A percentile compares a stretch with the other conserved stretches of the same genome.
Conservation (phyloP, 2,888 invertebrate genomes). For the Coremacera marginata region DNA sequence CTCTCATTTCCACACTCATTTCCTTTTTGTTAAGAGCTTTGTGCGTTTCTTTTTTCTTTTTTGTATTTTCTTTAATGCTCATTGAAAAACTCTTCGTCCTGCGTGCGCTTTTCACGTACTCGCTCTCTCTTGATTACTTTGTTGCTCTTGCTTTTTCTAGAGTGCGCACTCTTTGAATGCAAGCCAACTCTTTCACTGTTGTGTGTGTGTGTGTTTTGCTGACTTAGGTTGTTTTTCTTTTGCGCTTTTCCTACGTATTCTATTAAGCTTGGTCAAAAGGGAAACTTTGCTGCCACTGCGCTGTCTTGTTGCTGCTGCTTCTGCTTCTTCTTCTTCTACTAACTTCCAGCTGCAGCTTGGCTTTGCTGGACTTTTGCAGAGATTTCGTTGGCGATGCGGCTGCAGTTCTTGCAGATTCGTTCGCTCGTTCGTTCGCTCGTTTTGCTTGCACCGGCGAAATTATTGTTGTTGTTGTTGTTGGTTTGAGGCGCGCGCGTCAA, state of each 20-base stretch:
- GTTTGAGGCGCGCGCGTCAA: conserved; percentile 42
- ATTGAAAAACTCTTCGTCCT: conserved; percentile 15
- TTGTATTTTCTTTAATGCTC: not conserved
- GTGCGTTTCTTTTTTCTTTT: not conserved
- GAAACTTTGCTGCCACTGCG: not conserved
- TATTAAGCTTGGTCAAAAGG: not conserved
- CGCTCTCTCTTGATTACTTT: not conserved
- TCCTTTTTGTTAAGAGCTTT: not conserved
- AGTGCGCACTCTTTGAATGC: not conserved
- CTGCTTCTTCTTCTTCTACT: conserved; percentile 7
- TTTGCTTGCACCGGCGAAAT: conserved; percentile 61
- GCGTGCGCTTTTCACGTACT: conserved; percentile 2
- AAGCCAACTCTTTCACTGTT: not conserved
- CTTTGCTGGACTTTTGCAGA: conserved; percentile 65
- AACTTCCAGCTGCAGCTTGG: conserved; percentile 46
- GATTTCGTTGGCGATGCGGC: conserved; percentile 68
- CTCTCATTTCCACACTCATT: not conserved
- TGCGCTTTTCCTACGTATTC: conserved; percentile 32
- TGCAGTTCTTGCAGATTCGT: conserved; percentile 69
- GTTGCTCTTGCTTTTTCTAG: conserved; percentile 23
- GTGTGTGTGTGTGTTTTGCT: conserved; percentile 22
- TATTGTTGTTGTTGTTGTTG: conserved; percentile 36
- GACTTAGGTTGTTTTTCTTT: not conserved
- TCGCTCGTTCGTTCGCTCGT: conserved; percentile 65
- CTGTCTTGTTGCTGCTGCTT: conserved; percentile 5